Evolutionary conservation across 2,113 vertebrate species (phyloP).

Genomic region (Camelus dromedarius): DNA sequence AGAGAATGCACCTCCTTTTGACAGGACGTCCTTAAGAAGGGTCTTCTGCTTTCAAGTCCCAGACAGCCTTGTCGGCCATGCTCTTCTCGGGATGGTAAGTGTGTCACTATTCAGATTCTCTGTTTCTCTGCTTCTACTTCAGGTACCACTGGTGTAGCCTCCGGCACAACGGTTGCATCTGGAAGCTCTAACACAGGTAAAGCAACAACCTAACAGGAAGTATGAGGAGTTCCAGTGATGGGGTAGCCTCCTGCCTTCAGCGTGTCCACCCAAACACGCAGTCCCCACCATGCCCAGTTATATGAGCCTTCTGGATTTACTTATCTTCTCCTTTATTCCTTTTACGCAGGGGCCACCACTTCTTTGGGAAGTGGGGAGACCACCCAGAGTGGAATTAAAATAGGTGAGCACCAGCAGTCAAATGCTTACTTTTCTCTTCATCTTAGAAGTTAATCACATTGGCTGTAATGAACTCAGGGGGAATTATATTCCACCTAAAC

Average conservation of each 20-base stretch:
- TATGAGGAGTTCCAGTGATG: not conserved
- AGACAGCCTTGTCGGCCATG: too few relatives aligned
- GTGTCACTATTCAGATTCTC: not conserved
- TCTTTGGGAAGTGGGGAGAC: not conserved
- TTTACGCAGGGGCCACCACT: not conserved
- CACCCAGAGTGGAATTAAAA: not conserved
- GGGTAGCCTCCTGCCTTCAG: too few relatives aligned
- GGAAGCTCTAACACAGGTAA: not conserved
- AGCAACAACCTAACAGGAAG: too few relatives aligned
- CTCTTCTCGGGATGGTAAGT: not conserved
- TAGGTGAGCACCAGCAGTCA: not conserved
- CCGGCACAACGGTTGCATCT: not conserved
- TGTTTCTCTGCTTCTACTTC: not conserved
- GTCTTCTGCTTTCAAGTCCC: not conserved
- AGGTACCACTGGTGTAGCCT: not conserved
- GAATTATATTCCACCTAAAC: not conserved
- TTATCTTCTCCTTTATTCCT: not conserved
- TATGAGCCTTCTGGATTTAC: not conserved
- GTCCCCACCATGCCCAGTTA: not conserved
- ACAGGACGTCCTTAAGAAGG: not conserved
- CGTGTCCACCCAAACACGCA: not conserved
- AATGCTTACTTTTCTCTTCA: not conserved
- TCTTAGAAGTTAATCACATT: not conserved
- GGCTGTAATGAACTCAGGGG: not conserved
- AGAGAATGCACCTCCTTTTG: not conserved